Evolutionary conservation across 2,888 invertebrate species (phyloP).

Genomic region (Epsilonema sp.): DNA sequence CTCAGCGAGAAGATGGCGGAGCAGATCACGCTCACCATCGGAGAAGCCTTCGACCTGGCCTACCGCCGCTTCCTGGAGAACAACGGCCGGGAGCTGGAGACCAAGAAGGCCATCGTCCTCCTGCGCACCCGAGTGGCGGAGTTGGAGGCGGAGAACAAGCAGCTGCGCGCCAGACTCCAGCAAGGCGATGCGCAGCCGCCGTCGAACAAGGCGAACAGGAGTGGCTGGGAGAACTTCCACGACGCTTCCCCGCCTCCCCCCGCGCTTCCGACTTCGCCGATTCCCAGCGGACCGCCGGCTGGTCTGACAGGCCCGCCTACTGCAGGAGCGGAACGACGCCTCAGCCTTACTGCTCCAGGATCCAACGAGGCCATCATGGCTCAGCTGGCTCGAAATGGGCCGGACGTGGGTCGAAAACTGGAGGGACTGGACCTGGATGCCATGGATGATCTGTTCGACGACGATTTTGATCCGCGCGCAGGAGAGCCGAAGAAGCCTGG

Average conservation of each 20-base stretch:
- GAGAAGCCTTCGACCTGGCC: constrained; percentile 92
- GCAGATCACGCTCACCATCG: constrained; percentile 89
- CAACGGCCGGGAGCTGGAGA: constrained; percentile 65
- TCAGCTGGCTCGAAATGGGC: constrained; percentile 12
- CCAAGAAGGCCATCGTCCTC: constrained; percentile 51
- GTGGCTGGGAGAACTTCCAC: neutral
- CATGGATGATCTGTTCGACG: constrained; percentile 17
- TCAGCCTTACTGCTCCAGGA: constrained; percentile 37
- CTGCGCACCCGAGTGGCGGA: constrained; percentile 68
- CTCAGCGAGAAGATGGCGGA: constrained; percentile 90
- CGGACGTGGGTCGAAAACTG: constrained; percentile 28
- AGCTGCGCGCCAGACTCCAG: constrained; percentile 45
- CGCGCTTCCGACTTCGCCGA: constrained; percentile 4
- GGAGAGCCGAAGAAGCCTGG: constrained; percentile 40
- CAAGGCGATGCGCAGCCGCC: constrained; percentile 1
- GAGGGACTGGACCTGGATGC: constrained; percentile 48
- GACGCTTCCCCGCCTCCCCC: neutral
- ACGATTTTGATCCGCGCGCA: constrained; percentile 64
- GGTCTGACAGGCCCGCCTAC: constrained; percentile 10
- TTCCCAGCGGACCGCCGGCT: constrained; percentile 11
- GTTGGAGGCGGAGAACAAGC: constrained; percentile 61
- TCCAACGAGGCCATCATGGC: neutral
- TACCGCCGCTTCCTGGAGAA: constrained; percentile 58
- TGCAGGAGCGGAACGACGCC: constrained; percentile 7
- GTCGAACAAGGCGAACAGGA: neutral